Evolutionary conservation across 2,888 invertebrate genomes (phyloP).

Genomic region (Hypselothyrea guttata): DNA sequence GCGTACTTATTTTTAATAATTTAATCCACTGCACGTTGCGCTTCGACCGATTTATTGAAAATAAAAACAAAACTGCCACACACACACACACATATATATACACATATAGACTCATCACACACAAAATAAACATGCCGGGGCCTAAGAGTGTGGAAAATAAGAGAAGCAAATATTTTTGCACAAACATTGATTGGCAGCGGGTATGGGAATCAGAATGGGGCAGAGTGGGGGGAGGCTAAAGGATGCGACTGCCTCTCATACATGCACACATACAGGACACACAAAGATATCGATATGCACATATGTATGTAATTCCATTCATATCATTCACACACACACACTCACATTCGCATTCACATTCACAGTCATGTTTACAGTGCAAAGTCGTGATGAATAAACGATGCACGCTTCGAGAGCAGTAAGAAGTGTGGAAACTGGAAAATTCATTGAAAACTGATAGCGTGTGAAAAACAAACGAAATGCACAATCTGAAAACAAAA

Average conservation of each 20-base stretch:
- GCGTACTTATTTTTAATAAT: slow-evolving; percentile 67
- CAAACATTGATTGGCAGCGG: slow-evolving; percentile 77
- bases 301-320: background rate
- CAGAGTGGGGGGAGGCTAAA: slow-evolving; percentile 14
- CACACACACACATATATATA: slow-evolving; percentile 1
- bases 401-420: slow-evolving; percentile 39
- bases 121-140: slow-evolving; percentile 28
- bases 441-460: slow-evolving; percentile 79
- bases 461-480: slow-evolving; percentile 76
- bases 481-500: slow-evolving; percentile 56
- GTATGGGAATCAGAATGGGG: slow-evolving; percentile 16
- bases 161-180: slow-evolving; percentile 69
- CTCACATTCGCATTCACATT: no score
- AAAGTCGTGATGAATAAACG: slow-evolving; percentile 62
- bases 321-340: slow-evolving; percentile 2
- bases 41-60: slow-evolving; percentile 70
- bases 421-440: slow-evolving; percentile 50
- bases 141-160: slow-evolving; percentile 73
- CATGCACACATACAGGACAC: slow-evolving; percentile 24
- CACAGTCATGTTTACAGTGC: slow-evolving; percentile 30
- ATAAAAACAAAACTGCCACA: slow-evolving; percentile 53
- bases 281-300: slow-evolving; percentile 16
- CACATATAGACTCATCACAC: slow-evolving; percentile 5
- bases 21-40: slow-evolving; percentile 69
- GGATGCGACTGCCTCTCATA: slow-evolving; percentile 13